Evolutionary conservation across 2,797 vertebrate species (phyloP), one percentile per base, ranked within the genome.

Genomic region (Pelobates cultripes): DNA sequence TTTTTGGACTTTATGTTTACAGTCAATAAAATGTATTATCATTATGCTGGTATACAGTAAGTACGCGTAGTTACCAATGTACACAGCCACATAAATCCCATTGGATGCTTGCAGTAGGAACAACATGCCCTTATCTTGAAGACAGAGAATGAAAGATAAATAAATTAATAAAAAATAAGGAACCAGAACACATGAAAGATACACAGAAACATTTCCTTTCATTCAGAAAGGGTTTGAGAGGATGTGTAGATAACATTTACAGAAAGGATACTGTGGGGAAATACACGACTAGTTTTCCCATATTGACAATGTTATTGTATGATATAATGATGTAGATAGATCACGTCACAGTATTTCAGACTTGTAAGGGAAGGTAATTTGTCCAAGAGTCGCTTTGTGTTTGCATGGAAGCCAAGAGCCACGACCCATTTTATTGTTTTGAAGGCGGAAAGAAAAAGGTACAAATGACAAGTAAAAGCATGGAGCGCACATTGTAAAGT

Each of bases 1-100:
- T 86, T 86, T 73, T 85, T 86, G 90, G 88, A 92, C 92, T 89
- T 88, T 90, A 87, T 70, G 77, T 88, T 17, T 83, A 88, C 84
- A 87, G 80, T 73, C 84, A 88, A 90, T 89, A 92, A 73, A 89
- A 87, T 86, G 81, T 83, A 73, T 75, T 84, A 47, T 91, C 85
- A 89, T 90, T 89, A 87, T 74, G 79, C 84, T 86, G 57, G 73
- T 88, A 84, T 81, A 79, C 85, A 73, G 91, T 87, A 82, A 57
- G 13, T 57, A 86, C 0, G 0, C 73, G 89, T 88, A 87, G 63
- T 81, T n/a, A 42, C n/a, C n/a, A n/a, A n/a, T n/a, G n/a, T n/a
- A n/a, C 79, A 89, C 90, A 55, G 53, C 87, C 87, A 77, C 88
- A 43, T 7, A 73, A 73, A 55, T 73, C 47, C 47, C 70, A 71